phyloP scores from a whole-genome alignment of 2,888 invertebrate species.

The Nemoura dubitans region DNA sequence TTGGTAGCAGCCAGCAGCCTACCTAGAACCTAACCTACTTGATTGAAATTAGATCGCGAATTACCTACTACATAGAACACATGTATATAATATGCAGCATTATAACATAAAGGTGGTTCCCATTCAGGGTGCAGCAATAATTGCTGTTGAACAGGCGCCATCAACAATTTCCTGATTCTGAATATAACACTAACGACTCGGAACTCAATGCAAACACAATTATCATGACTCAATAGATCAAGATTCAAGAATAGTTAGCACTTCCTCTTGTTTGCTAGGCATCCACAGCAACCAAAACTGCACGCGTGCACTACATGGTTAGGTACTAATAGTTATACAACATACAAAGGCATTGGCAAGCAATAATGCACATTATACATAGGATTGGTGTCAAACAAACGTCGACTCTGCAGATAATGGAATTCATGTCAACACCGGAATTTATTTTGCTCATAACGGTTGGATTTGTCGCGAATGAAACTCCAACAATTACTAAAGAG shows the following conservation, averaged over 20 bases:
- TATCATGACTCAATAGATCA: slow-evolving; percentile 23
- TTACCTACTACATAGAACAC: not conserved
- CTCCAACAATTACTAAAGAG: too few relatives aligned
- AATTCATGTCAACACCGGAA: too few relatives aligned
- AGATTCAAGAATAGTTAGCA: not conserved
- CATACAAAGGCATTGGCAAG: not conserved
- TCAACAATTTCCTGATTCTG: not conserved
- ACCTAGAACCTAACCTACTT: not conserved
- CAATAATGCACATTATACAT: not conserved
- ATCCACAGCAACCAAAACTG: not conserved
- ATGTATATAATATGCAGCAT: not conserved
- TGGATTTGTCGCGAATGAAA: too few relatives aligned
- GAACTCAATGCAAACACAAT: not conserved
- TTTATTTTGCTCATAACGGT: too few relatives aligned
- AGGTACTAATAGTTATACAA: too few relatives aligned
- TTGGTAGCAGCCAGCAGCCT: not conserved
- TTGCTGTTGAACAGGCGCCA: not conserved
- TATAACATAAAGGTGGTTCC: too few relatives aligned
- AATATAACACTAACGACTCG: slow-evolving; percentile 22
- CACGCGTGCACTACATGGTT: not conserved
- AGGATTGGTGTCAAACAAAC: too few relatives aligned
- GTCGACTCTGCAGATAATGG: too few relatives aligned
- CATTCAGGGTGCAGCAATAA: slow-evolving; percentile 5
- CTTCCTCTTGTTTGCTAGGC: not conserved
- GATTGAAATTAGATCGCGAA: not conserved